These are phyloP conservation scores for Geopemphigus sp. DNA, from an alignment of 1,140 invertebrate species.

Conservation along the genomic window DNA sequence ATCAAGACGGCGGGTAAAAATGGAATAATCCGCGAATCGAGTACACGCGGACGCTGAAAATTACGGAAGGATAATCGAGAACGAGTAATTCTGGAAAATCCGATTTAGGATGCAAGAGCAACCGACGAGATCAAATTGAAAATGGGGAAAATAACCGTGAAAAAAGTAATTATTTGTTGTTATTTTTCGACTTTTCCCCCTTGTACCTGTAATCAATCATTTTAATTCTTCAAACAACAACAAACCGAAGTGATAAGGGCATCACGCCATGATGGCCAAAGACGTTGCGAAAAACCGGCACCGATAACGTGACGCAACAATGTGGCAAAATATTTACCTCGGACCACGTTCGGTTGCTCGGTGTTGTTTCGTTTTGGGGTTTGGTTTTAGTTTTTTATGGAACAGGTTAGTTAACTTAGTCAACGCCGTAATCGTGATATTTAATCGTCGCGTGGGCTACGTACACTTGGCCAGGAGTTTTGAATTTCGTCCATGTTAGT, in stretches of 20 bases:
- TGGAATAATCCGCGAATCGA: not conserved
- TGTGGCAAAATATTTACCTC: not conserved
- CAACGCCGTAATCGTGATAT: too few species aligned
- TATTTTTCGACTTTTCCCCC: not conserved
- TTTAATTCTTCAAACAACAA: slow-evolving; percentile 27
- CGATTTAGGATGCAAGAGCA: not conserved
- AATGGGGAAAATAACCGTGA: slow-evolving; percentile 24
- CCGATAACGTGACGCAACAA: not conserved
- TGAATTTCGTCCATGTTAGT: too few species aligned
- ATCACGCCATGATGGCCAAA: slow-evolving; percentile 39
- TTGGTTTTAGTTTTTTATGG: too few species aligned
- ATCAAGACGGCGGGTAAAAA: not conserved
- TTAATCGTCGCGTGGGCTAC: too few species aligned
- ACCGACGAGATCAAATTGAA: slow-evolving; percentile 30
- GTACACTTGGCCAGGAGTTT: too few species aligned
- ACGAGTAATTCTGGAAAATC: too few species aligned
- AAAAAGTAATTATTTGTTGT: not conserved
- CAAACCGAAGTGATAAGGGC: slow-evolving; percentile 20
- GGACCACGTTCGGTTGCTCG: not conserved
- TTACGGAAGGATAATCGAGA: too few species aligned
- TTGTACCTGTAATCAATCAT: slow-evolving; percentile 10
- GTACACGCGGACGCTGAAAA: not conserved
- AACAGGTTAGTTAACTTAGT: too few species aligned
- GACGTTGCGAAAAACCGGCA: not conserved
- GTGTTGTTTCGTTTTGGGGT: not conserved